Conservation (phyloP, 1,140 invertebrate genomes). For the Drosophila novamexicana region DNA sequence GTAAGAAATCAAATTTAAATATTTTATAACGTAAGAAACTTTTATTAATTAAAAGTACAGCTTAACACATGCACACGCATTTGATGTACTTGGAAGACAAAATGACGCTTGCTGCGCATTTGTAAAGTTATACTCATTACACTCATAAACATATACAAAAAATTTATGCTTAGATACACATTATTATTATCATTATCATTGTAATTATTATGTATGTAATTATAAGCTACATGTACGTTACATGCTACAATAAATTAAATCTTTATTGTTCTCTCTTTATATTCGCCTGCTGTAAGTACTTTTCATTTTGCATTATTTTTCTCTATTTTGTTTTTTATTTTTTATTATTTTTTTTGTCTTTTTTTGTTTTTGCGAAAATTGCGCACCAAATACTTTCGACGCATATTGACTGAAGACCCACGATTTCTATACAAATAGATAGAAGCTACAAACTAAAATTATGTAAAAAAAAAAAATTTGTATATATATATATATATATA, state of each 20-base stretch:
- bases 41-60: slow-evolving; percentile 55
- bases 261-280: slow-evolving; percentile 65
- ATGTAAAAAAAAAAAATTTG: slow-evolving; percentile 68
- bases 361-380: slow-evolving; percentile 44
- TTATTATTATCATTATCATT: slow-evolving; percentile 40
- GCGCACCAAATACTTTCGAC: slow-evolving; percentile 64
- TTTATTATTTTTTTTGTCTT: not conserved
- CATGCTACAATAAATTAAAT: slow-evolving; percentile 76
- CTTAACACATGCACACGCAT: slow-evolving; percentile 52
- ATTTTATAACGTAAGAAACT: slow-evolving; percentile 65
- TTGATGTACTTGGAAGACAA: slow-evolving; percentile 72
- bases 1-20: slow-evolving; percentile 23
- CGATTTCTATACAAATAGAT: slow-evolving; percentile 46
- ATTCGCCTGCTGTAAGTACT: slow-evolving; percentile 27
- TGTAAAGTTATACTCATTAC: slow-evolving; percentile 42
- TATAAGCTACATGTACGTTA: slow-evolving; percentile 65
- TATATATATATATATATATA: slow-evolving; percentile 39
- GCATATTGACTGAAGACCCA: slow-evolving; percentile 68
- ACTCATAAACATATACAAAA: slow-evolving; percentile 50
- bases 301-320: slow-evolving; percentile 9
- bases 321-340: slow-evolving; percentile 2
- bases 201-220: slow-evolving; percentile 34
- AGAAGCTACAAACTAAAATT: slow-evolving; percentile 54
- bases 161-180: slow-evolving; percentile 51
- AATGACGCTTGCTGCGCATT: slow-evolving; percentile 64